Percentiles rank a stretch among this genome's conserved stretches.
These are phyloP conservation scores for Xylocopa sonorina DNA, from an alignment of 1,140 invertebrate species.

Conservation along the genomic window DNA sequence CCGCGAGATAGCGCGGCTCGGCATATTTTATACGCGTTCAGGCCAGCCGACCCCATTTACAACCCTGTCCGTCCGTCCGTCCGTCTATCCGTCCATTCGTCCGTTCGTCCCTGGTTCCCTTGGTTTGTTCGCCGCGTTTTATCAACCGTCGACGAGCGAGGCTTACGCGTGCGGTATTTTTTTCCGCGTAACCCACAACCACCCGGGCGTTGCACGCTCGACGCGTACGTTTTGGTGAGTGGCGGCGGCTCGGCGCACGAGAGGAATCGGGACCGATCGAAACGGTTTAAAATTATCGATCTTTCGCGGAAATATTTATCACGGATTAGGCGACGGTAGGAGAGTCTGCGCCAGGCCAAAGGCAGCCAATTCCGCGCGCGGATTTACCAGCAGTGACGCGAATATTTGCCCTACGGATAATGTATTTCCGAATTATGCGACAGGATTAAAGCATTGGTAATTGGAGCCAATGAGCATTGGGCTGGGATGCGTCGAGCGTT, in stretches of 20 bases:
- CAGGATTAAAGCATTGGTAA: conserved; percentile 45
- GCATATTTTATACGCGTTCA: conserved; percentile 76
- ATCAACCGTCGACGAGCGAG: conserved; percentile 36
- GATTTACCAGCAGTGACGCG: conserved; percentile 25
- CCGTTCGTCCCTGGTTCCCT: not conserved
- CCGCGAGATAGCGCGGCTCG: conserved; percentile 74
- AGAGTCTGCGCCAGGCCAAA: not conserved
- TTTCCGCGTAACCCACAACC: not conserved
- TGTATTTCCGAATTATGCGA: conserved; percentile 52
- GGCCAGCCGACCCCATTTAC: conserved; percentile 63
- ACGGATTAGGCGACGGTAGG: conserved; percentile 33
- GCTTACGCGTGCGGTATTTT: not conserved
- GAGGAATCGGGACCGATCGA: not conserved
- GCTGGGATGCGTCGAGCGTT: not conserved
- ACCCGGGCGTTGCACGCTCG: not conserved
- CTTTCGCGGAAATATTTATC: conserved; percentile 49
- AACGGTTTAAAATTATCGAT: conserved; percentile 28
- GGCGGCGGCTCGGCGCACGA: not conserved
- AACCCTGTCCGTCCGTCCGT: conserved; percentile 52
- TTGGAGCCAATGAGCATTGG: not conserved
- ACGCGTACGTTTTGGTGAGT: no score
- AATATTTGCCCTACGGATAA: conserved; percentile 48
- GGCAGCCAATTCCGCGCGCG: conserved; percentile 22
- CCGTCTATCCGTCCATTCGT: conserved; percentile 41
- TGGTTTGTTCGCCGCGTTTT: conserved; percentile 35